Base-by-base conservation (phyloP, 2,888 invertebrate species). In the Sminthurides aquaticus region DNA sequence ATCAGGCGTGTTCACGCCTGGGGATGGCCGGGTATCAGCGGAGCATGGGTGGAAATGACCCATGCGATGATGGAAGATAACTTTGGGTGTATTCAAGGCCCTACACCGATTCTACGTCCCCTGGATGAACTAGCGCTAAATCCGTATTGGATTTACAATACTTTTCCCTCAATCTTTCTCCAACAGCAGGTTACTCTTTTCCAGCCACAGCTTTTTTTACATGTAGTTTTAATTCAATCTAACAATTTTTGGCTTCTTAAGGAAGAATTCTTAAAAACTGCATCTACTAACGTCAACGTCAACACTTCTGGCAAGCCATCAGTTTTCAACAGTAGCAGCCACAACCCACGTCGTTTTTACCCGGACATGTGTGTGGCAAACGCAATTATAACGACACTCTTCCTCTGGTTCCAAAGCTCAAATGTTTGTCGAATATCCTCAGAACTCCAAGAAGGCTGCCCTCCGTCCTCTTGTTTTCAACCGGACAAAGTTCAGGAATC, bases 21-120 rank as follows among this genome's bases (percentile, higher is more conserved):
- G 67, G 74, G 74, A 0, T 74, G 74, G 74, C 74, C 74, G 1
- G 74, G 72, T 8, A 58, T 58, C n/a, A 52, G 52, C 15, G 66
- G 66, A 48, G 66, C 69, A 49, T 70, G 67, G 60, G 69, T 73
- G 1, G 71, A 71, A 63, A 67, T 69, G 2, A 61, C 49, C 22
- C 68, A 73, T 62, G 74, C 68, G 20, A 67, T 72, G 3, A 63
- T 68, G 15, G 57, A 61, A 55, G 69, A 70, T 49, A 63, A 64
- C 1, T 57, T 62, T 24, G 48, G 59, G n/a, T 61, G 68, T 0
- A 65, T 73, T 56, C 64, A 65, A 43, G 72, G 72, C 3, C 72
- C 72, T 5, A 52, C 62, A 18, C 67, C 69, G 2, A 59, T 71
- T 22, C 71, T 69, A 61, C 64, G 71, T 11, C 74, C 74, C 15